Base-by-base conservation (phyloP, 2,888 invertebrate genomes). In the Pseudococcus jackbeardsleyi region DNA sequence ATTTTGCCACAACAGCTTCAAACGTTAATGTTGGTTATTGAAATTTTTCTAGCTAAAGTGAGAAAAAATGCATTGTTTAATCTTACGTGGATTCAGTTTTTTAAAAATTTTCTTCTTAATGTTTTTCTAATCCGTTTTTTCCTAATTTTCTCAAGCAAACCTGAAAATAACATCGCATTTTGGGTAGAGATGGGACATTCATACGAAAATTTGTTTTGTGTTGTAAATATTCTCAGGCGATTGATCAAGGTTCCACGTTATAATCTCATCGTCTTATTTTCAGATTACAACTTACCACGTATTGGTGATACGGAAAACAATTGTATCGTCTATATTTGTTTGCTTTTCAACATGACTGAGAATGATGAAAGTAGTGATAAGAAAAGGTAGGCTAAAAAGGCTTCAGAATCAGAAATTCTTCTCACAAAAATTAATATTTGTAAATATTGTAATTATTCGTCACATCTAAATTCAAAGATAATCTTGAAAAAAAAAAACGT, bases 261-360 rank as follows among this genome's bases (percentile, higher is more conserved):
- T 85, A 85, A 59, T 85, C 9, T 64, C 64, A 85, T 59, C 39
- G 64, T 85, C 17, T 85, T 85, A 85, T 88, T 88, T 88, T 59
- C 88, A 88, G 88, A 88, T 88, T 77, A 39, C 88, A 54, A 79
- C 33, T 88, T 79, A 54, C 88, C 54, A 11, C 59, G 50, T 82
- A 72, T 88, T 88, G 88, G 82, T 88, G 82, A 79, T 77, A 39
- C 26, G 82, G 79, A 88, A 85, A 59, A 85, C 85, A 26, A 54
- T 64, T 68, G 86, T 86, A 42, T 33, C 85, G 85, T 54, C 77
- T 82, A 86, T 88, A 50, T 33, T 79, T 79, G 88, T 79, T 82
- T 79, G 88, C 79, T 79, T 82, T 79, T 88, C 88, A 88, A 48
- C 88, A 88, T 88, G 88, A 82, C 50, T 77, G 88, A 88, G 77